phyloP scores from a whole-genome alignment of 2,888 invertebrate genomes.

The Cerastis rubricosa region DNA sequence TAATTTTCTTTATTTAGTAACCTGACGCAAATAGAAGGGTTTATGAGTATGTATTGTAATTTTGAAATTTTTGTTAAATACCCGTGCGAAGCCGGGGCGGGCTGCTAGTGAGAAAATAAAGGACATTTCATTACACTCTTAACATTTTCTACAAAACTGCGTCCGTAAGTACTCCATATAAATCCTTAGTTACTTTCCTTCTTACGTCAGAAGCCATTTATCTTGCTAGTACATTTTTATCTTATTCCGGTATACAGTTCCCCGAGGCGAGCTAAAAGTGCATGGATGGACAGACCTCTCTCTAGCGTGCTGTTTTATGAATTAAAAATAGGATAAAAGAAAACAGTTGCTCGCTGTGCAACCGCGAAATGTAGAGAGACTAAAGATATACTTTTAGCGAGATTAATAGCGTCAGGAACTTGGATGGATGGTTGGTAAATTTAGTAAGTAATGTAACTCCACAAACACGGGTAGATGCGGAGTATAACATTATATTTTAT shows the following conservation, averaged over 20 bases:
- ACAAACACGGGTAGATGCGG: background rate
- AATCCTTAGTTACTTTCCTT: constrained; percentile 34
- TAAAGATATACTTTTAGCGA: constrained; percentile 37
- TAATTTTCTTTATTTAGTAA: too few relatives aligned
- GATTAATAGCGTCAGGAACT: constrained; percentile 23
- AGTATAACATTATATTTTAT: background rate
- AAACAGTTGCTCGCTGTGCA: constrained; percentile 13
- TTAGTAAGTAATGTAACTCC: background rate
- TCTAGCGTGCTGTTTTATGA: constrained; percentile 45
- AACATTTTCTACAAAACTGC: constrained; percentile 14
- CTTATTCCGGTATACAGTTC: constrained; percentile 42
- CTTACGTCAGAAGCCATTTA: constrained; percentile 52
- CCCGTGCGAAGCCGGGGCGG: too few relatives aligned
- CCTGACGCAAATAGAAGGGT: too few relatives aligned
- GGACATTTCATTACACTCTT: constrained; percentile 12
- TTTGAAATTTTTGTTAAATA: too few relatives aligned
- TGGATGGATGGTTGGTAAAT: background rate
- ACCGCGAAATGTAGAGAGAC: constrained; percentile 23
- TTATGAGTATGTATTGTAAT: too few relatives aligned
- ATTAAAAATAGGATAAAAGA: constrained; percentile 50
- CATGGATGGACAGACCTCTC: constrained; percentile 42
- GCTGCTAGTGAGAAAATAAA: background rate
- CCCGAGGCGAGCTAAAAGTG: constrained; percentile 47
- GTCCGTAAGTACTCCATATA: constrained; percentile 22
- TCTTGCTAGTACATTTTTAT: constrained; percentile 57